These are phyloP conservation scores for Aegithalos caudatus DNA, from an alignment of 2,113 vertebrate species.

Conservation along the genomic window DNA sequence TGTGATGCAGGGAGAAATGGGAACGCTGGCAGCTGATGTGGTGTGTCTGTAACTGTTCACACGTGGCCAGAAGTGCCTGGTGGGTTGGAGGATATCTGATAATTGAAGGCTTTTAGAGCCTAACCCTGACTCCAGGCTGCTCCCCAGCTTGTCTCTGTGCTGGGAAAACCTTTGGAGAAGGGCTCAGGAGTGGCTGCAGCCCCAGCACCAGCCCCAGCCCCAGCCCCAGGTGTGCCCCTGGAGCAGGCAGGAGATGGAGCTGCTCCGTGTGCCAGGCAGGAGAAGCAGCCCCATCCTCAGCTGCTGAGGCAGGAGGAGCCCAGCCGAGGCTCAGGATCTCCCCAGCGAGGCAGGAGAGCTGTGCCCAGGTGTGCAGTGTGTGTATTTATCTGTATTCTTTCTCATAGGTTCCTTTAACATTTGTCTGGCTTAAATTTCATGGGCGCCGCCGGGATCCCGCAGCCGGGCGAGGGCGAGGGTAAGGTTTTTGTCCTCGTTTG, in stretches of 20 bases:
- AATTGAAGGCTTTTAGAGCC: fast-evolving
- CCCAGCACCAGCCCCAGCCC: too few species aligned
- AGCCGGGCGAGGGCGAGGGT: slow-evolving; percentile 95
- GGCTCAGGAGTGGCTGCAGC: fast-evolving
- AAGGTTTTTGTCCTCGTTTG: slow-evolving; percentile 94
- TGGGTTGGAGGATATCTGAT: fast-evolving
- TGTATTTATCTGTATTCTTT: slow-evolving; percentile 99
- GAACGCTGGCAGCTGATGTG: background rate
- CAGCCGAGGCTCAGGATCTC: fast-evolving
- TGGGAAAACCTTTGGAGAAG: background rate
- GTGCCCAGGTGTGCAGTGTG: slow-evolving; percentile 69
- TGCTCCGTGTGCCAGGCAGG: background rate
- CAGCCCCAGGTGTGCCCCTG: too few species aligned
- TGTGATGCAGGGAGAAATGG: fast-evolving
- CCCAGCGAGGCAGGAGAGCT: background rate
- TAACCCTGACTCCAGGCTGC: background rate
- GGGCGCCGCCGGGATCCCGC: slow-evolving; percentile 89
- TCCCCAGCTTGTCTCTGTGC: too few species aligned
- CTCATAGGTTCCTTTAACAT: slow-evolving; percentile 97
- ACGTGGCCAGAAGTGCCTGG: background rate
- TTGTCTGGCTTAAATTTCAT: slow-evolving; percentile 98
- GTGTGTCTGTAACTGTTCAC: background rate
- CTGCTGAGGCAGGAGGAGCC: background rate
- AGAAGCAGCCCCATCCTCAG: background rate
- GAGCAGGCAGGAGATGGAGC: fast-evolving